Conservation (phyloP, 2,113 vertebrate genomes). For the human region GRCh38 chr5:6537501-6538000, state of each 20-base stretch:
- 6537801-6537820: not conserved
- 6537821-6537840: not conserved
- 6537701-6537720: not conserved
- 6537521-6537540: not conserved
- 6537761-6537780: accelerated
- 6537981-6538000: not conserved
- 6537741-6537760: not conserved
- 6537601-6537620: not conserved
- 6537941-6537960: not conserved
- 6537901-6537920: not conserved
- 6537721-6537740: accelerated
- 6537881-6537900: not conserved
- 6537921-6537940: not conserved
- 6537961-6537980: not conserved
- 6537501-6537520: not conserved
- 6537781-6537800: accelerated
- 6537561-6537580: too few relatives aligned
- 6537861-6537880: too few relatives aligned
- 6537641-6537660: not conserved
- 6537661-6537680: too few relatives aligned
- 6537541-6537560: not conserved
- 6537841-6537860: not conserved
- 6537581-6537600: not conserved
- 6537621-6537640: not conserved
- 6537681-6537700: not conserved